Evolutionary conservation across 2,113 vertebrate species (phyloP), one percentile per base, ranked within the genome.

Genomic region (Peromyscus polionotus): DNA sequence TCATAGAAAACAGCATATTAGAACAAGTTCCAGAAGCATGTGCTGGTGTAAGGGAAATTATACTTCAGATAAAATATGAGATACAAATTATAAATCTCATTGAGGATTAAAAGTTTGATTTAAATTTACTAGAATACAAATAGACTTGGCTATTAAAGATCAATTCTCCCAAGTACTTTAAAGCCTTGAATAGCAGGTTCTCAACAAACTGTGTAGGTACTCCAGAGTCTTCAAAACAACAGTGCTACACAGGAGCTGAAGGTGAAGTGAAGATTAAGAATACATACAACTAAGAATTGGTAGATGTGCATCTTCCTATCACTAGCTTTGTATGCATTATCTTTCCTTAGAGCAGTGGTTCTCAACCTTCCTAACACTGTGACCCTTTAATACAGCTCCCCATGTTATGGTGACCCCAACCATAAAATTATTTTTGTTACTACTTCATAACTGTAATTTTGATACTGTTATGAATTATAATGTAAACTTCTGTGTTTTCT

Each of bases 41-140:
- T 95, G 39, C 45, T 8, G 33, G 90, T 31, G 7, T 61, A 94
- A 90, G 31, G 91, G 93, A 96, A 97, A 89, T 70, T 59, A 90
- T 61, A 86, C 13, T 94, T 88, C 6, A 54, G 31, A 59, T 31
- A 72, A 93, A 94, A 91, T 36, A 36, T 61, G 59, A 81, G 88
- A 88, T 88, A 72, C 8, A 22, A 73, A 85, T 80, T 79, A 91
- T n/a, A 81, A 63, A 72, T 89, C 20, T 87, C 10, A 79, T 10
- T 70, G 31, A 63, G 59, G 24, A 68, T 51, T 84, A 59, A 13
- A 96, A 81, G 19, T 17, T 22, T 94, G 57, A 92, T 65, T 90
- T 84, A 95, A 95, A 89, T 93, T 87, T 87, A 83, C 10, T 54
- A 45, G 77, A 91, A 79, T 67, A 76, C 12, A 95, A 93, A 73